Evolutionary conservation across 1,140 invertebrate species (phyloP), one percentile per base, ranked within the genome.

Genomic region (Metaphire vulgaris): DNA sequence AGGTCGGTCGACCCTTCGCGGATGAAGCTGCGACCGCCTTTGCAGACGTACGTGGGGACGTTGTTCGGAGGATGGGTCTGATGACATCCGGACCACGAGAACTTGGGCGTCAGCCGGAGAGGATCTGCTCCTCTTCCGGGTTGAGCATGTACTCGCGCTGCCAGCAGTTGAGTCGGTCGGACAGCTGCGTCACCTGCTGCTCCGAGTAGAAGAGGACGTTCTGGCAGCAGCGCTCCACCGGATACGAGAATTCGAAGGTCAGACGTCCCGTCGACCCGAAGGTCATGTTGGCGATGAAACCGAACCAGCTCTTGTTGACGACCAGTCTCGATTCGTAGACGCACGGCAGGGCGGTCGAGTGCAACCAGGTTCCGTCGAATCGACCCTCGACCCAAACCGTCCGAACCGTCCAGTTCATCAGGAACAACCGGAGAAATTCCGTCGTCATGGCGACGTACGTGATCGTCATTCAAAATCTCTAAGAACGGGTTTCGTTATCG

Each of bases 71-170:
- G 31, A 26, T 33, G 33, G 2, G 41, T 66, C 29, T 56, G 26
- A 26, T 73, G 75, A 56, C 75, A 76, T 15, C 75, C 75, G 16
- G 75, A 76, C 75, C 75, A 76, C 1, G 71, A 28, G 29, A 76
- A 76, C 15, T 34, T 65, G 1, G 75, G 75, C 0, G 75, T 76
- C 32, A 76, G 41, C n/a, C 75, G 69, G 1, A 76, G 33, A 76
- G 65, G 1, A 76, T 76, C 32, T 76, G 75, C 30, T 76, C 75
- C 2, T 76, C 69, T 29, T 76, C 75, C 1, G 75, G 69, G 32
- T 14, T 26, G 26, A 76, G 33, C 14, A 76, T n/a, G 56, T 56
- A 56, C 70, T 76, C 75, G 32, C 68, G 56, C 67, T 76, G 74
- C 74, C 74, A 76, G 34, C 74, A 76, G 68, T 76, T 70, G 67